Conservation (phyloP, 2,797 vertebrate species). For the Spea hammondii region DNA sequence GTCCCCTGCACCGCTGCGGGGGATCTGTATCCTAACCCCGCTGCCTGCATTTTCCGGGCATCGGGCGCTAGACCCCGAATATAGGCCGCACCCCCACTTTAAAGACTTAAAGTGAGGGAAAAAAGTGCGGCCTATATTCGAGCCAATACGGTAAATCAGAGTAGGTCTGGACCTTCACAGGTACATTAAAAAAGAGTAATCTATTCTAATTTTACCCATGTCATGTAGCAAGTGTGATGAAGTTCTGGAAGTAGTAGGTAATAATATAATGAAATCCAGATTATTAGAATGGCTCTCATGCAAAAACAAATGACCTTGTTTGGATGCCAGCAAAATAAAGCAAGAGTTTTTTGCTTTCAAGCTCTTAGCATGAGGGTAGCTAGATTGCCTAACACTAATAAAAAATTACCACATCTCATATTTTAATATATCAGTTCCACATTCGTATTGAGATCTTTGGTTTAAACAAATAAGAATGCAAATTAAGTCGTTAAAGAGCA, state of each 20-base stretch:
- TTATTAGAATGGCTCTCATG: not conserved
- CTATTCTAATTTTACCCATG: no score
- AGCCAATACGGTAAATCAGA: no score
- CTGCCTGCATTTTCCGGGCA: no score
- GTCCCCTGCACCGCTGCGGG: no score
- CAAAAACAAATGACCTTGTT: conserved; percentile 37
- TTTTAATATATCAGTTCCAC: conserved; percentile 34
- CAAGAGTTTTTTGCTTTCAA: not conserved
- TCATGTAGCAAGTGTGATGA: no score
- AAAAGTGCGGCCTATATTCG: no score
- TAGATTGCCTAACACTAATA: conserved; percentile 22
- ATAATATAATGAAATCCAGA: conserved; percentile 34
- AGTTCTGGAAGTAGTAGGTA: not conserved
- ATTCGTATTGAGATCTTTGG: conserved; percentile 26
- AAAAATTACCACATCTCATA: conserved; percentile 48
- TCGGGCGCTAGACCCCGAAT: no score
- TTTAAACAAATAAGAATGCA: conserved; percentile 31
- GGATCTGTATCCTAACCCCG: no score
- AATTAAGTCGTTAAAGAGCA: conserved; percentile 23
- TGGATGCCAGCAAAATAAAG: conserved; percentile 32
- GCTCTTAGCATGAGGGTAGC: conserved; percentile 17
- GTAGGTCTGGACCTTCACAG: no score
- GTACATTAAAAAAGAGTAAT: no score
- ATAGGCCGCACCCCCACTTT: no score
- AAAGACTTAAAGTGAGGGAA: no score